Evolutionary conservation across 1,140 invertebrate genomes (phyloP).

Genomic region (Heliconius congener): DNA sequence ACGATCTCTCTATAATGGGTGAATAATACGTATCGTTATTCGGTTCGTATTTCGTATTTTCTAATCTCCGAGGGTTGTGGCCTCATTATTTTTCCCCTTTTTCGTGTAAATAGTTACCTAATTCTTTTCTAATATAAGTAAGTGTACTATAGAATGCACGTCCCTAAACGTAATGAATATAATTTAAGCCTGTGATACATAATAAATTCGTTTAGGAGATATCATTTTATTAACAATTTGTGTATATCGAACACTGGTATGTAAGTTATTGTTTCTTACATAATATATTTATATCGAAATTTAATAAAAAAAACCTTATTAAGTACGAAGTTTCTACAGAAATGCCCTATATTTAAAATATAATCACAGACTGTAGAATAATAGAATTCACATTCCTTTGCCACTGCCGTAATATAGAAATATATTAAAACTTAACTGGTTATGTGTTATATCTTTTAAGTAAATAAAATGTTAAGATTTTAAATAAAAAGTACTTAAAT

Average conservation of each 20-base stretch:
- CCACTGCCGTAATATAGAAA: constrained; percentile 36
- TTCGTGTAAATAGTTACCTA: constrained; percentile 81
- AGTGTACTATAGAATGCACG: constrained; percentile 79
- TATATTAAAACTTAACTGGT: constrained; percentile 23
- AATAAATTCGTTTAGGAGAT: constrained; percentile 57
- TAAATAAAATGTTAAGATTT: constrained; percentile 17
- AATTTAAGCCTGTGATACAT: constrained; percentile 80
- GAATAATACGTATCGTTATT: constrained; percentile 61
- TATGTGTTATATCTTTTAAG: constrained; percentile 17
- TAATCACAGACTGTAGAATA: constrained; percentile 34
- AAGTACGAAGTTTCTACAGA: not conserved
- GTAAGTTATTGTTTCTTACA: constrained; percentile 12
- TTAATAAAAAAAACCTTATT: not conserved
- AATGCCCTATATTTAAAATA: not conserved
- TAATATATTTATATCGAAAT: constrained; percentile 23
- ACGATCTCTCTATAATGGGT: constrained; percentile 61
- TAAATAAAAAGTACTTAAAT: not conserved
- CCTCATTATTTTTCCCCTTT: constrained; percentile 79
- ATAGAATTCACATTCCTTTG: constrained; percentile 36
- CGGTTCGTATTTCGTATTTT: constrained; percentile 62
- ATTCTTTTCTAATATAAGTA: constrained; percentile 75
- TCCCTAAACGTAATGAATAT: constrained; percentile 75
- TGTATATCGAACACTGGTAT: constrained; percentile 33
- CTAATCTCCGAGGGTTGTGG: constrained; percentile 79
- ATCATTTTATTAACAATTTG: constrained; percentile 36